Base-by-base conservation (phyloP, 2,888 invertebrate species). In the Lissocephala sabroskyi region DNA sequence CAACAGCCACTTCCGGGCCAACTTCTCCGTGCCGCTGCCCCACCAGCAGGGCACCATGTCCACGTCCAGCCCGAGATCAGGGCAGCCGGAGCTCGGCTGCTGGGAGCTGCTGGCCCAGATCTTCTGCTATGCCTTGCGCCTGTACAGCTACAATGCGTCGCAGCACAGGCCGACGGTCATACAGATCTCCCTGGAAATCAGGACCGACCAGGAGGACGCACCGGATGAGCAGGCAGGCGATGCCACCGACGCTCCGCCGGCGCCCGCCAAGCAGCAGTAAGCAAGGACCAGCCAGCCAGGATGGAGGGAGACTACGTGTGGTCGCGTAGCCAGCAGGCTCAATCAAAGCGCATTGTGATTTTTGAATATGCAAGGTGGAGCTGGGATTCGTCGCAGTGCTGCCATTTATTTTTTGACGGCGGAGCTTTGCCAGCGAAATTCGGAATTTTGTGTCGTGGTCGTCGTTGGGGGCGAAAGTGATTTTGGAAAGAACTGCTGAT, bases 271-370 rank as follows among this genome's bases (percentile, higher is more conserved):
- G n/a, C 13, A 3, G 5, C 32, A 19, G 50, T 46, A 44, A 3
- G 18, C 40, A 42, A n/a, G 23, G 26, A 42, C 36, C n/a, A n/a
- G n/a, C n/a, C n/a, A n/a, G n/a, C n/a, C n/a, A n/a, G n/a, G n/a
- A n/a, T n/a, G n/a, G n/a, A n/a, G n/a, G n/a, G n/a, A n/a, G n/a
- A n/a, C n/a, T n/a, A n/a, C n/a, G n/a, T n/a, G 3, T 40, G 40
- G 18, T 4, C 2, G n/a, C 19, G 19, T 32, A 17, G 33, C 18
- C 28, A 48, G 43, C 68, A 66, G 82, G 82, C 82, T 82, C 82
- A 80, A 81, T 82, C 82, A 83, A 82, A 82, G 82, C 82, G 79
- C 75, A 82, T 68, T 82, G 82, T 82, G 82, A 82, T 82, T 75
- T 62, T 64, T 60, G 49, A 57, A 55, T 50, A 44, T 47, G 28